Conservation (phyloP, 2,797 vertebrate species). For the Nothura maculosa region DNA sequence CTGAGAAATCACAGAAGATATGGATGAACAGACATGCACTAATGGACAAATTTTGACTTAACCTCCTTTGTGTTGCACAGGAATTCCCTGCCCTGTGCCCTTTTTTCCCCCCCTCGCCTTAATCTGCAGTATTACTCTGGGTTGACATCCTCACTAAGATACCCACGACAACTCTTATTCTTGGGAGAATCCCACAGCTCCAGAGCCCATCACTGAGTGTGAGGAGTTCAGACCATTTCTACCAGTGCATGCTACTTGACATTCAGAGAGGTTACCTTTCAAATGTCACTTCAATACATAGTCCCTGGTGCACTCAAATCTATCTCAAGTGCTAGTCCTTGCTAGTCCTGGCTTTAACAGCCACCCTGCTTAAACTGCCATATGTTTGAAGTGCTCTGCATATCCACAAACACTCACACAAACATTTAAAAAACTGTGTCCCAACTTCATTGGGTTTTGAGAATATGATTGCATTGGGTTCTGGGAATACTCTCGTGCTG, state of each 20-base stretch:
- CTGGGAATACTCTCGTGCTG: not conserved
- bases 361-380: fast-evolving
- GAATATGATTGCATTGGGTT: not conserved
- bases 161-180: slow-evolving; percentile 16
- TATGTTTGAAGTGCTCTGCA: fast-evolving
- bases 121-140: not conserved
- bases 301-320: not conserved
- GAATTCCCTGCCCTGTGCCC: not conserved
- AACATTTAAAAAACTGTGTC: not conserved
- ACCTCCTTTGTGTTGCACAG: not conserved
- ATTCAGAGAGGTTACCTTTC: slow-evolving; percentile 22
- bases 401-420: not conserved
- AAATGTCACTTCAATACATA: not conserved
- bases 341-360: no score
- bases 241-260: slow-evolving; percentile 1
- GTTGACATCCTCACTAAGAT: not conserved
- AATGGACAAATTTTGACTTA: not conserved
- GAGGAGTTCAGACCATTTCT: slow-evolving; percentile 32
- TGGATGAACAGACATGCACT: not conserved
- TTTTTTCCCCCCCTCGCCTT: not conserved
- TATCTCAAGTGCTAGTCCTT: not conserved
- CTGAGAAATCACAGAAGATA: not conserved
- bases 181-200: slow-evolving; percentile 1
- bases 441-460: not conserved
- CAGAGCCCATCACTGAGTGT: not conserved